Base-by-base conservation (phyloP, 2,113 vertebrate genomes). In the Microtus pennsylvanicus region DNA sequence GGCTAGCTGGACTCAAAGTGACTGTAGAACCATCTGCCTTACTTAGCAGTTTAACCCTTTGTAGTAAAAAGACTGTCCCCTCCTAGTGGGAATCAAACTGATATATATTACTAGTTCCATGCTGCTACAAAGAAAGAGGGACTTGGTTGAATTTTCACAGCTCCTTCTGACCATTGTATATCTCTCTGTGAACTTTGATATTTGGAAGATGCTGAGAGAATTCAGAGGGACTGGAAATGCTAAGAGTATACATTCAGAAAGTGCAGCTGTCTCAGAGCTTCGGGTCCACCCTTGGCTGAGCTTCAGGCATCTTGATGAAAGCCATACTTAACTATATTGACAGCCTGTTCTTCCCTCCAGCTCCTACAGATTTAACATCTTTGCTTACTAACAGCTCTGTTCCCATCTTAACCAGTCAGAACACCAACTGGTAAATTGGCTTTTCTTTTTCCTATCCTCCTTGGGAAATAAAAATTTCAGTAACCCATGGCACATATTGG, bases 1-100 rank as follows among this genome's bases (percentile, higher is more conserved):
- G 65, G 69, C 75, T 47, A 67, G 52, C 72, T 94, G 38, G 65
- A 82, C 69, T 93, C 87, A 93, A 82, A 96, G 77, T 55, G 24
- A 30, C 74, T 30, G 13, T 30, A 45, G 91, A 87, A 81, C 45
- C 33, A 87, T 61, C 76, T 87, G 83, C 50, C 35, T 91, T 83
- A 10, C 82, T 92, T 95, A 90, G 52, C 50, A 55, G 28, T 96
- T 97, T 95, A 96, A 95, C 94, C 52, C 94, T 90, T 91, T 93
- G 67, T 78, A 70, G 78, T 96, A 89, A 94, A 96, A 93, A 76
- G 6, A 58, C 58, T 58, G 19, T 21, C 58, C 58, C 19, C 50
- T 96, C 16, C 35, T 91, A 42, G 72, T 80, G 67, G 5, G 80
- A 95, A 70, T 91, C 81, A 80, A 85, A 70, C 52, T 91, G 55